Base-by-base conservation (phyloP, 2,797 vertebrate genomes). In the Pangasius djambal region DNA sequence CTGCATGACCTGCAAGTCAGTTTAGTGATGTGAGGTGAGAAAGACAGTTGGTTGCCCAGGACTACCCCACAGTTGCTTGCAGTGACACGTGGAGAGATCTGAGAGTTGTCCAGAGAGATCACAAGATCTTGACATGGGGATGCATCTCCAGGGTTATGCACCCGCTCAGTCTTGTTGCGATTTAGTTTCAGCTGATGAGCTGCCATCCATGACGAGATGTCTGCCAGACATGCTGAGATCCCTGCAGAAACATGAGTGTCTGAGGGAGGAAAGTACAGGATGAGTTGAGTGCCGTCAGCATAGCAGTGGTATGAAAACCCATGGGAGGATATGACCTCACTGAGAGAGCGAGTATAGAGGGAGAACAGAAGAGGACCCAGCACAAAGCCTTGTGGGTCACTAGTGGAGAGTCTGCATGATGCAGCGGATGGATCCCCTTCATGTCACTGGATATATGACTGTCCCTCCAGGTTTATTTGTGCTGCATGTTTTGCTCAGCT, bases 401-500 rank as follows among this genome's bases (percentile, higher is more conserved):
- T 34, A 61, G 55, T n/a, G 15, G 15, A 65, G 25, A 18, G 37
- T 28, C 15, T 55, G 12, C 48, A 50, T 50, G 22, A 44, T 40
- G 40, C 40, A 48, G 74, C 50, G 34, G n/a, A 34, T 50, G 25
- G 44, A 79, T 78, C 9, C 48, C 44, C 48, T 52, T n/a, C 6
- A 52, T 28, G 5, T 50, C 12, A n/a, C 74, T 28, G 18, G 28
- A n/a, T 78, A 48, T 48, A 75, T 34, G 2, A 10, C 22, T 55
- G 48, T 31, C 28, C 50, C 77, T 34, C 18, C 7, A 81, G n/a
- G 65, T 75, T 85, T 61, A 59, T 16, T n/a, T 40, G 65, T 89
- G 50, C 61, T 34, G 9, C 8, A 44, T 8, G 6, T 22, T 59
- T 81, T 34, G 4, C 52, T 57, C 34, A 59, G 18, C 4, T 77